These are phyloP conservation scores for Emydura subglobosa DNA, from an alignment of 2,113 vertebrate species.

Conservation along the genomic window DNA sequence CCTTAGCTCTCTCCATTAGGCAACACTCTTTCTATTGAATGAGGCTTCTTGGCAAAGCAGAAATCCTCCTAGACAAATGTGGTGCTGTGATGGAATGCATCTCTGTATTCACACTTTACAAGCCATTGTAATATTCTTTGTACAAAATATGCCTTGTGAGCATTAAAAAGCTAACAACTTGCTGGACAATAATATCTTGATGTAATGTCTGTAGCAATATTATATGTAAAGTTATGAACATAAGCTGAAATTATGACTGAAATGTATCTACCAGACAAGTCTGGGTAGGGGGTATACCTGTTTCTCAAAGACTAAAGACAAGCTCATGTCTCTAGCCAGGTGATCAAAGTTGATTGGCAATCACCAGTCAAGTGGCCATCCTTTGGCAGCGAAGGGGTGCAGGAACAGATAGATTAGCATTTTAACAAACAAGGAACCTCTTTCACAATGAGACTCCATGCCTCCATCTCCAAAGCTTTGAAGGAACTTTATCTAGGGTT, in stretches of 20 bases:
- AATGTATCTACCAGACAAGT: too few relatives aligned
- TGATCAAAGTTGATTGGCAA: too few relatives aligned
- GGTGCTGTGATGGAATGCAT: not conserved
- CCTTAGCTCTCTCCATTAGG: not conserved
- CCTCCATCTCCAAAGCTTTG: not conserved
- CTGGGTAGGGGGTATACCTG: too few relatives aligned
- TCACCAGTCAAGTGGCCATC: too few relatives aligned
- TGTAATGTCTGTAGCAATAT: too few relatives aligned
- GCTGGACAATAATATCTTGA: too few relatives aligned
- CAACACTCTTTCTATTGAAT: not conserved
- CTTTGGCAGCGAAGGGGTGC: too few relatives aligned
- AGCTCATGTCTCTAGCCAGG: not conserved
- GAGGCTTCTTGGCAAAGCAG: not conserved
- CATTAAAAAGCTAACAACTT: too few relatives aligned
- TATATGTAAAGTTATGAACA: too few relatives aligned
- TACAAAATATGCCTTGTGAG: too few relatives aligned
- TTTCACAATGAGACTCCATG: not conserved
- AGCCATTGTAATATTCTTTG: too few relatives aligned
- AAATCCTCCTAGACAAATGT: not conserved
- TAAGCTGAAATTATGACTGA: too few relatives aligned
- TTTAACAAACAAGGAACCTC: not conserved
- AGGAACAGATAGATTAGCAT: not conserved
- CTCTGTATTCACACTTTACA: not conserved
- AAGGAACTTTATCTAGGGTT: not conserved
- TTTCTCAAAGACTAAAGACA: not conserved